Evolutionary conservation across 2,888 invertebrate species (phyloP), one percentile per base, ranked within the genome.

Genomic region (Stenchaetothrips biformis): DNA sequence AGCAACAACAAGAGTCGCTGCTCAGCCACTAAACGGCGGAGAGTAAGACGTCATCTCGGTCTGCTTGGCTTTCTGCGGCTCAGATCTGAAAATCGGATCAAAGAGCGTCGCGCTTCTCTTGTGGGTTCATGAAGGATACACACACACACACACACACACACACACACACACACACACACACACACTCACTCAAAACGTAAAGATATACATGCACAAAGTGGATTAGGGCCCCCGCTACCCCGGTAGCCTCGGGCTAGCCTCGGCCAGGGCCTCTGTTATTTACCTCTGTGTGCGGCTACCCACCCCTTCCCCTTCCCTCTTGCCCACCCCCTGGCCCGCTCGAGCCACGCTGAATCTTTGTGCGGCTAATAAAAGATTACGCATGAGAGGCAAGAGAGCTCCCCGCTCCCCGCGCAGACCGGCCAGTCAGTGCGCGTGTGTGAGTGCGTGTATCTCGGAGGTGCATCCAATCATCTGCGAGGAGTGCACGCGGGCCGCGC

Each of bases 311-410:
- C 67, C 25, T 8, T 25, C 67, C 8, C 67, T n/a, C 67, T 25
- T 9, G 8, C 8, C 25, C 67, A 0, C 1, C 11, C 25, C 25
- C 67, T 2, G 67, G 21, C 67, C 8, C 67, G 67, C 18, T 21
- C n/a, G n/a, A 9, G 67, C 67, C 53, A 13, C 16, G 16, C 53
- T 13, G 25, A 74, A 74, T 74, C 67, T 74, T n/a, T 74, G 67
- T 74, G 25, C 25, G 67, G 67, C 67, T 74, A 74, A 74, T 74
- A 74, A 74, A 74, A 74, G 67, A 74, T 74, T 74, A 74, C 67
- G 67, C 67, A 74, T 74, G 67, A 74, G 67, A 74, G 67, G 67
- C 67, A 25, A 25, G 25, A n/a, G 18, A 53, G 53, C 53, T 4
- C 37, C 37, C 2, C 37, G 37, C 37, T 37, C 37, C 37, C 37